Conservation (phyloP, 2,888 invertebrate genomes). For the Cancer borealis region DNA sequence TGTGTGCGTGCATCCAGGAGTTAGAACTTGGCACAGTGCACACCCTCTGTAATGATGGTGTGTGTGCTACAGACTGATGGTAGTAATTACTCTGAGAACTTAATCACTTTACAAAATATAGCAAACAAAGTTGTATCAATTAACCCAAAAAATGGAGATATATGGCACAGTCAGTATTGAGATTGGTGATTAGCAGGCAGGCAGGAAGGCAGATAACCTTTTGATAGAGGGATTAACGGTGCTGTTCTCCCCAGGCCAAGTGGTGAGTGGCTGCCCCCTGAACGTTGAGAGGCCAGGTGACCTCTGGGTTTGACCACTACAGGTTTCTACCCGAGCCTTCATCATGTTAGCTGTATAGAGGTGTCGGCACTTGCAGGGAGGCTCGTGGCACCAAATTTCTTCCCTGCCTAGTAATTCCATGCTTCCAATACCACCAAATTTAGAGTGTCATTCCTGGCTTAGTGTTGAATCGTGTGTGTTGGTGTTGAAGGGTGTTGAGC, state of each 20-base stretch:
- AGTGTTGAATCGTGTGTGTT: neutral
- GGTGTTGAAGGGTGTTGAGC: neutral
- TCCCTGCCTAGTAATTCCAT: constrained; percentile 1
- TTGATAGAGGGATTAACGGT: constrained; percentile 67
- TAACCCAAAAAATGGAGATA: neutral
- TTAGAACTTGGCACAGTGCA: neutral
- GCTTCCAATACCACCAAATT: neutral
- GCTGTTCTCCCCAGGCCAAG: constrained; percentile 73
- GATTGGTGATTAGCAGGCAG: constrained; percentile 22
- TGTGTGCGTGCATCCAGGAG: neutral
- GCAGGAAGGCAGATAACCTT: constrained; percentile 39
- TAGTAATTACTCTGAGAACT: neutral
- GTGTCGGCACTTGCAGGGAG: constrained; percentile 61
- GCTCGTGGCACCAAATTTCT: constrained; percentile 27
- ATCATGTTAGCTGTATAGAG: constrained; percentile 71
- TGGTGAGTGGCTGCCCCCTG: constrained; percentile 71
- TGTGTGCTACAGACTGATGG: neutral
- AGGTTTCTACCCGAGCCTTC: constrained; percentile 72
- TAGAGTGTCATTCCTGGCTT: neutral
- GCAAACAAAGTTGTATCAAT: neutral
- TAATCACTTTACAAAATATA: neutral
- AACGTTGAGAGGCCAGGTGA: constrained; percentile 64
- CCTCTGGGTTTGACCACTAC: constrained; percentile 72
- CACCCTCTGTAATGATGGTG: neutral
- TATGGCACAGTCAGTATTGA: constrained; percentile 32